Percentiles rank a stretch among this genome's conserved stretches.
Evolutionary conservation across 2,888 invertebrate species (phyloP).

Genomic region (Oasisia sp.): DNA sequence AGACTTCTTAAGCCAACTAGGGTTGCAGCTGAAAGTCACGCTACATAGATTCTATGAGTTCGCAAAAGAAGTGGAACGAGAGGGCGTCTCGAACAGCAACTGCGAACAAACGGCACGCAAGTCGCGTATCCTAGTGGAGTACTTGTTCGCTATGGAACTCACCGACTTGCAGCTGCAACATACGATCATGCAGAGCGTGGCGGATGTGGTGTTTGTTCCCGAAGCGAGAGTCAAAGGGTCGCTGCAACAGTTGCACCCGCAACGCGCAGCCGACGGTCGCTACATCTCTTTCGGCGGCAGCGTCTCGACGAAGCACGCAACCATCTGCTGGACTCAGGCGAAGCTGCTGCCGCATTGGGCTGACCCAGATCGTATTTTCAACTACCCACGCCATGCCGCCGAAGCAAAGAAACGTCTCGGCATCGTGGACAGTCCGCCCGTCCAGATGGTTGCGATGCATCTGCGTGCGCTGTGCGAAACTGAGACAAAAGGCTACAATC

Average conservation of each 20-base stretch:
- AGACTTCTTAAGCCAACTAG: slow-evolving; percentile 35
- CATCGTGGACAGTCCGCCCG: slow-evolving; percentile 32
- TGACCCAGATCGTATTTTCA: slow-evolving; percentile 30
- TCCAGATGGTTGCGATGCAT: slow-evolving; percentile 33
- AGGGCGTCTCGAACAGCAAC: slow-evolving; percentile 20
- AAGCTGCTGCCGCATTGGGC: slow-evolving; percentile 40
- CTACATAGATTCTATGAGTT: slow-evolving; percentile 37
- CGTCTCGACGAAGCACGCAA: slow-evolving; percentile 28
- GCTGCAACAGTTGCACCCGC: slow-evolving; percentile 29
- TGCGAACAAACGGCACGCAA: background rate
- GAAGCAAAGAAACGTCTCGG: slow-evolving; percentile 19
- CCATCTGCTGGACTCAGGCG: slow-evolving; percentile 38
- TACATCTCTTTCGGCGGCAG: slow-evolving; percentile 38
- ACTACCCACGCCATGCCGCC: background rate
- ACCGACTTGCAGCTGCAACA: background rate
- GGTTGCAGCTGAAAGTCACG: slow-evolving; percentile 36
- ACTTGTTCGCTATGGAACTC: background rate
- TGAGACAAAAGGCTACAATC: background rate
- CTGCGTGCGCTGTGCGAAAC: slow-evolving; percentile 29
- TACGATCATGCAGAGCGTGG: slow-evolving; percentile 31
- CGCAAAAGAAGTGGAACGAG: slow-evolving; percentile 36
- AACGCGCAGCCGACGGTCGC: slow-evolving; percentile 27
- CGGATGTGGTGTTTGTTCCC: slow-evolving; percentile 34
- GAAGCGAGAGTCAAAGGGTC: slow-evolving; percentile 25
- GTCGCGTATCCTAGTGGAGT: background rate